Base-by-base conservation (phyloP, 2,888 invertebrate species). In the Acronicta psi region DNA sequence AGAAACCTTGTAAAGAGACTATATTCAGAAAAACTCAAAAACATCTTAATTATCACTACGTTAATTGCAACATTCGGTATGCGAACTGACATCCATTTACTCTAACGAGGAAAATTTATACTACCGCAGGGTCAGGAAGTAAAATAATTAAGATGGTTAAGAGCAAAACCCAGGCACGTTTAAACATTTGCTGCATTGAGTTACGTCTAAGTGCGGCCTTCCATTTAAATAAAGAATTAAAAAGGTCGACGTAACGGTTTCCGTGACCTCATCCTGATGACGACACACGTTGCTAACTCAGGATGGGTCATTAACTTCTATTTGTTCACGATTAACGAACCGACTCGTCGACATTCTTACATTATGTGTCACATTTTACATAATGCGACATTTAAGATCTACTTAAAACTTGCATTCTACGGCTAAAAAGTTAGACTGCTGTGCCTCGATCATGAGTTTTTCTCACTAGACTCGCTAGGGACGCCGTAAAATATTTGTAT, bases 301-400 rank as follows among this genome's bases (percentile, higher is more conserved):
- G 18, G 47, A 63, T 40, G 73, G 64, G 34, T 69, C 80, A 73
- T 79, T 79, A 77, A 68, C 52, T 73, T 59, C 54, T 68, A 71
- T 73, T 73, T 70, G 68, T 72, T 59, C 52, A 37, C 59, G 67
- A 69, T 77, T 73, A 79, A 80, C 80, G 74, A 68, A 71, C 67
- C 79, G 44, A 34, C 43, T 25, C 37, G 51, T 59, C 51, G 52
- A 56, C 61, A 52, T 49, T 41, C 36, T n/a, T n/a, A n/a, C 40
- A 51, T 47, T 52, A 52, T 46, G 45, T 38, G 45, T 65, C 14
- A 65, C 46, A 42, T 65, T 65, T 59, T n/a, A 4, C 45, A 38
- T 65, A 49, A 64, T 40, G 13, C 44, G 17, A 10, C 29, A 43
- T 45, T n/a, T 40, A 40, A 17, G n/a, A 6, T 34, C 34, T n/a